phyloP scores from a whole-genome alignment of 1,140 invertebrate genomes.

The Anadara kagoshimensis region DNA sequence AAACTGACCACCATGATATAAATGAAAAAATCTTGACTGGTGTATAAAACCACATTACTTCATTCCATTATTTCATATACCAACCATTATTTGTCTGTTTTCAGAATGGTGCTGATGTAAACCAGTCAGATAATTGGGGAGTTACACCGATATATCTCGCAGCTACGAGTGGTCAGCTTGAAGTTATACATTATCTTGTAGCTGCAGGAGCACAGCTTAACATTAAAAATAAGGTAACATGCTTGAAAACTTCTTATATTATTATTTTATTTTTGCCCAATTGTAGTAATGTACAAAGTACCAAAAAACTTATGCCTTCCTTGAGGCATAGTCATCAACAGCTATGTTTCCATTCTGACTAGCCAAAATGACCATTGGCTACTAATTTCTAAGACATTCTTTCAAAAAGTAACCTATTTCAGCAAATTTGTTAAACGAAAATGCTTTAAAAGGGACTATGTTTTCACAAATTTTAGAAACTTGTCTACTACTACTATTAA shows the following conservation, averaged over 20 bases:
- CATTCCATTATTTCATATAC: background rate
- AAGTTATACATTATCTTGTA: constrained; percentile 49
- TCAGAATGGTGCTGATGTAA: constrained; percentile 59
- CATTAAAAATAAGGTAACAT: constrained; percentile 50
- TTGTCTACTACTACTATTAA: no score
- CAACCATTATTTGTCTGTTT: constrained; percentile 13
- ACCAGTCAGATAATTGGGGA: constrained; percentile 56
- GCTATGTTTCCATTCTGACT: no score
- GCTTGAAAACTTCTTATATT: background rate
- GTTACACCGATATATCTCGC: constrained; percentile 64
- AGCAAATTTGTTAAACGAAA: no score
- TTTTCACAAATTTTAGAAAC: no score
- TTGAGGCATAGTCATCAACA: no score
- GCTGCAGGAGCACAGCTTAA: constrained; percentile 50
- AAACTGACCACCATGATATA: no score
- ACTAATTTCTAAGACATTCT: no score
- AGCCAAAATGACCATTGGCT: no score
- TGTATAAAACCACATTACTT: background rate
- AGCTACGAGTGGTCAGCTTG: constrained; percentile 51
- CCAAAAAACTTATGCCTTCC: no score
- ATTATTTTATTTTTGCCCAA: background rate
- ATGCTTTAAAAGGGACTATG: no score
- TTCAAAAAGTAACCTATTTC: no score
- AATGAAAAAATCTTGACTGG: background rate
- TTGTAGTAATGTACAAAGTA: no score